Conservation (phyloP, 2,113 vertebrate genomes). For the Panthera tigris region DNA sequence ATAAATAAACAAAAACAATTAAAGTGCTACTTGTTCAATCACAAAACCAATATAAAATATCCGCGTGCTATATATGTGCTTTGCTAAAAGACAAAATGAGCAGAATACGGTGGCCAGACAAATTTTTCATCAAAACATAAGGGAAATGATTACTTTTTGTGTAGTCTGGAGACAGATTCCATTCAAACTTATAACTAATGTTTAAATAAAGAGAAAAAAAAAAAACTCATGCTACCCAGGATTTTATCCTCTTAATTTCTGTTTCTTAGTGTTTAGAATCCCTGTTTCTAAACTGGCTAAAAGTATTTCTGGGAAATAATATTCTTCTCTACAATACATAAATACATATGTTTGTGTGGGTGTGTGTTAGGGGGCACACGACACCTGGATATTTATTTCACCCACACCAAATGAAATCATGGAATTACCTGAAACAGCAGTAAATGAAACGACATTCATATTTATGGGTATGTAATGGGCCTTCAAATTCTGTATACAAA, state of each 20-base stretch:
- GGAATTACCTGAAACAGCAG: neutral
- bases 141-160: neutral
- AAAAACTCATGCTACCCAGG: neutral
- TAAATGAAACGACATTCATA: neutral
- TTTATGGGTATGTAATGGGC: neutral
- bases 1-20: too few relatives aligned
- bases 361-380: rapidly evolving
- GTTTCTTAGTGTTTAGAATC: neutral
- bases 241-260: too few relatives aligned
- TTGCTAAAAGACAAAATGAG: neutral
- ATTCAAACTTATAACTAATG: neutral
- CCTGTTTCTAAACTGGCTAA: neutral
- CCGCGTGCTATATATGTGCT: neutral
- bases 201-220: neutral
- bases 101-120: too few relatives aligned
- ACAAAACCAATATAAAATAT: neutral
- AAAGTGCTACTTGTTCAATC: neutral
- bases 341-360: neutral
- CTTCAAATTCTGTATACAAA: neutral
- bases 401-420: neutral
- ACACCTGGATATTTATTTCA: neutral
- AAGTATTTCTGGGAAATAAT: neutral
- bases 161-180: neutral
- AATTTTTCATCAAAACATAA: neutral
- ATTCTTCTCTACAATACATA: neutral